Evolutionary conservation across 2,888 invertebrate genomes (phyloP).

Genomic region (Lasioglossum zephyrum): DNA sequence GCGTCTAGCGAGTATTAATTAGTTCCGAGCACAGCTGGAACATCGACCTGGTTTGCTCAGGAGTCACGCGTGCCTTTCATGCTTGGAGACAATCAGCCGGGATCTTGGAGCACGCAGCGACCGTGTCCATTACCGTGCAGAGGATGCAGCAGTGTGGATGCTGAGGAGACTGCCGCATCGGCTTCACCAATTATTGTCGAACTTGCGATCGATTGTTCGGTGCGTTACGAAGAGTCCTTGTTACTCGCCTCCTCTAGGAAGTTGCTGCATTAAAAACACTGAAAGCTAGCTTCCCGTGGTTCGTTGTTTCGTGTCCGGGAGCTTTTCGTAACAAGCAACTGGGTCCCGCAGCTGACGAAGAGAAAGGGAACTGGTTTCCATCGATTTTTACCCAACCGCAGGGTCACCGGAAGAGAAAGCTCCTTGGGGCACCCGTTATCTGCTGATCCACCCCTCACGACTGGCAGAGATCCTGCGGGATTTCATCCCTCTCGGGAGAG

Average conservation of each 20-base stretch:
- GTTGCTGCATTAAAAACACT: neutral
- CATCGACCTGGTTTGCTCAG: slow-evolving; percentile 20
- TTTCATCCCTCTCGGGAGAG: neutral
- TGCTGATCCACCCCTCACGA: neutral
- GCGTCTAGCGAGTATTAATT: neutral
- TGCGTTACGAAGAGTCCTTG: slow-evolving; percentile 37
- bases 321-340: neutral
- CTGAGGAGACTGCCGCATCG: slow-evolving; percentile 30
- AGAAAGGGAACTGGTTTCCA: slow-evolving; percentile 18
- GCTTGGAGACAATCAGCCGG: slow-evolving; percentile 9
- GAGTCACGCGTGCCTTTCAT: slow-evolving; percentile 46
- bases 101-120: slow-evolving; percentile 30
- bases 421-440: neutral
- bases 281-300: neutral
- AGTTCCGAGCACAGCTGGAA: neutral
- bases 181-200: slow-evolving; percentile 55
- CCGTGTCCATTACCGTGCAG: slow-evolving; percentile 42
- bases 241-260: neutral
- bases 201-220: slow-evolving; percentile 55
- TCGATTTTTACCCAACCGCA: slow-evolving; percentile 22
- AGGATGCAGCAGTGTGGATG: neutral
- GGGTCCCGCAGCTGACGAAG: neutral
- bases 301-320: neutral
- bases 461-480: neutral
- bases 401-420: slow-evolving; percentile 1